Evolutionary conservation across 2,888 invertebrate genomes (phyloP), one percentile per base, ranked within the genome.

Genomic region (Sepioteuthis lessoniana): DNA sequence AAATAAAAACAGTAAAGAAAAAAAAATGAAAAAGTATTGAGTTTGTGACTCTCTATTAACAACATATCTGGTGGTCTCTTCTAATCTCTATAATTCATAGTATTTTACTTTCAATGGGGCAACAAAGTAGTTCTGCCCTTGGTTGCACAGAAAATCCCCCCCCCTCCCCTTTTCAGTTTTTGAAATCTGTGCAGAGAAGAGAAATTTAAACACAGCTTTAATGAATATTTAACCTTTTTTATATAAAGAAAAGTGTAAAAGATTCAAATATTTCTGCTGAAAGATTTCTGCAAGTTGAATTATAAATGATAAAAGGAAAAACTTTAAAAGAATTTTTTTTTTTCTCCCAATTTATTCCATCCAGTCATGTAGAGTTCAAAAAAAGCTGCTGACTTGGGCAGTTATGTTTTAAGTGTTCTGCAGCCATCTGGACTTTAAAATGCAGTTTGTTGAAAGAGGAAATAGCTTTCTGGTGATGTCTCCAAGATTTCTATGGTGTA

Each of bases 1-100:
- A 76, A 76, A 76, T 76, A 76, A 76, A 76, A n/a, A 76, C 76
- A 76, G 76, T 76, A n/a, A 76, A n/a, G 76, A 76, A 76, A 76
- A n/a, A 76, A n/a, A 25, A 25, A 25, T 25, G 25, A 55, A 55
- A 55, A 55, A 55, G 21, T 25, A 55, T 55, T 55, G 55, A 55
- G 55, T 55, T 55, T 55, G 55, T 55, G 55, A 55, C 55, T 55
- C 55, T 55, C 55, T 55, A 55, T 55, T 55, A 55, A 47, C 47
- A 21, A 25, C 42, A 55, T 55, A 55, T 55, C 55, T 55, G 55
- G 55, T 55, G 55, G 55, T 55, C 55, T 55, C 55, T 55, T 55
- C 55, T 55, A 55, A 55, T 55, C 55, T 55, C 21, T 42, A 42
- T 42, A 42, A 21, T 55, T 55, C 25, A 25, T 55, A 55, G 55